phyloP scores from a whole-genome alignment of 2,113 vertebrate species.

The Oncorhynchus mykiss region DNA sequence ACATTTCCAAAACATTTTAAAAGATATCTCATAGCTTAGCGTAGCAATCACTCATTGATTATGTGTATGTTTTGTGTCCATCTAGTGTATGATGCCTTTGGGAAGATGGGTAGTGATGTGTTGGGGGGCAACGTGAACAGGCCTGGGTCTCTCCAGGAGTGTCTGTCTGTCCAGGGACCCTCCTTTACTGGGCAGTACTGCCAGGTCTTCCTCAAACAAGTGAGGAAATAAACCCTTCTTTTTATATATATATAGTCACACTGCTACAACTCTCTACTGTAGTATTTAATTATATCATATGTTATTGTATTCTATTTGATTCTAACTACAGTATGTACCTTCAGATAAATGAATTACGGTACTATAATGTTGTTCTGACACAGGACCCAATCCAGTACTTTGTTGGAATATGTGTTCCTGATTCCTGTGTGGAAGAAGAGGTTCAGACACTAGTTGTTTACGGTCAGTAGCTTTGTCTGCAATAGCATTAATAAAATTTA shows the following conservation, averaged over 20 bases:
- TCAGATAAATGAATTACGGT: background rate
- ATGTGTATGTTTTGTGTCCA: background rate
- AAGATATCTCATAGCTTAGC: too few species aligned
- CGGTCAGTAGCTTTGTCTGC: conserved; percentile 62
- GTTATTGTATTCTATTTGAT: too few species aligned
- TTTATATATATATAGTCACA: background rate
- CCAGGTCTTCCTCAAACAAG: conserved; percentile 78
- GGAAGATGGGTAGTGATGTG: conserved; percentile 80
- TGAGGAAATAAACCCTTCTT: conserved; percentile 27
- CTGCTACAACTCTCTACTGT: too few species aligned
- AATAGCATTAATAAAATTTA: too few species aligned
- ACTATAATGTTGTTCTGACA: conserved; percentile 11
- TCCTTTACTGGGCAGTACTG: conserved; percentile 80
- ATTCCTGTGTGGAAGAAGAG: conserved; percentile 78
- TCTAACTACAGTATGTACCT: background rate
- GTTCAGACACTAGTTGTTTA: conserved; percentile 66
- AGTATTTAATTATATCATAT: too few species aligned
- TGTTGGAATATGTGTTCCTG: conserved; percentile 81
- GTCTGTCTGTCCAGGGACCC: conserved; percentile 61
- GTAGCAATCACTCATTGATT: background rate
- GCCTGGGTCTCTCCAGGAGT: conserved; percentile 76
- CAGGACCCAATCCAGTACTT: conserved; percentile 75
- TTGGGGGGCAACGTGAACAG: conserved; percentile 77
- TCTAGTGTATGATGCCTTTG: conserved; percentile 83
- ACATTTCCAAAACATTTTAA: too few species aligned